Evolutionary conservation across 1,140 invertebrate genomes (phyloP), one percentile per base, ranked within the genome.

Genomic region (Trissolcus basalis): DNA sequence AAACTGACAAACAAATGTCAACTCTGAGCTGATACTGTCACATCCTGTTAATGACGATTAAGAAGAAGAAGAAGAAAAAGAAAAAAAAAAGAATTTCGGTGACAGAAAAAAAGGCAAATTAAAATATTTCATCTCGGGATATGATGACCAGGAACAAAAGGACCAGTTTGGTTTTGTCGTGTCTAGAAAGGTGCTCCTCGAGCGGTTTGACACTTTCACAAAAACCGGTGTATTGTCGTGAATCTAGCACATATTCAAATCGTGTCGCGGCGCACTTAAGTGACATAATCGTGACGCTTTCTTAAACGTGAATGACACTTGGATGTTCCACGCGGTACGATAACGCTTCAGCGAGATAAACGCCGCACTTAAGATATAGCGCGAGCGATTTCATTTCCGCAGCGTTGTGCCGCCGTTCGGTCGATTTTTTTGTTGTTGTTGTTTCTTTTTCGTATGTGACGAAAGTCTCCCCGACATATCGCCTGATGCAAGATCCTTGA

Each of bases 221-320:
- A 49, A n/a, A 36, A 58, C 45, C 19, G 15, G 44, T 6, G 33
- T 33, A 47, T 44, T 33, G 67, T 11, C 16, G 51, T 35, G 43
- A 51, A 71, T 48, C 51, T 58, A 45, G 49, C 33, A 36, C 59
- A 41, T 55, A 71, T 63, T 70, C 53, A 33, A 61, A 70, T 63
- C 68, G 53, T 43, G 45, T 56, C 64, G 54, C 49, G 45, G 14
- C 19, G 27, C 33, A 64, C 72, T 64, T 53, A 59, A 67, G 61
- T 67, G 59, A 72, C 64, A 72, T 73, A 72, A 77, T 72, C 53
- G 50, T 58, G 56, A 72, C 54, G 61, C 61, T 68, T 72, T 67
- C 63, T 70, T 60, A 51, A 43, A 49, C 19, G 55, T 74, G 64
- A 78, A 78, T 70, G 55, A 49, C 60, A 63, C 65, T 70, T 50